phyloP scores from a whole-genome alignment of 2,113 vertebrate genomes.

The Arenaria interpres region DNA sequence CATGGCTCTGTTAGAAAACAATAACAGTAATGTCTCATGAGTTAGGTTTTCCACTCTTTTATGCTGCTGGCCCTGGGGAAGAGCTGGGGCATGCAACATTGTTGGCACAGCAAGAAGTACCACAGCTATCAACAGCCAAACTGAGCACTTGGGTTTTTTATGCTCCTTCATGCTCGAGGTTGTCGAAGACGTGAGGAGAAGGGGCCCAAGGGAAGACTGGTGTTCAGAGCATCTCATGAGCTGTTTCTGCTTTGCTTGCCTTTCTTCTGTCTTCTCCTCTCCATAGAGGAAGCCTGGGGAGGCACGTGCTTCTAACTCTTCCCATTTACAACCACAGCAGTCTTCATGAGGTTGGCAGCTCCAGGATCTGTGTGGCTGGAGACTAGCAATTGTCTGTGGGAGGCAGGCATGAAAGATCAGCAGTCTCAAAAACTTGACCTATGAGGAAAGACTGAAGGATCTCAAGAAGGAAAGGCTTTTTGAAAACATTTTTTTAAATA shows the following conservation, averaged over 20 bases:
- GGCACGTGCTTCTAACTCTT: not conserved
- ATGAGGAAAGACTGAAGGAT: not conserved
- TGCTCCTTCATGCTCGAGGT: not conserved
- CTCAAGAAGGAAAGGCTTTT: not conserved
- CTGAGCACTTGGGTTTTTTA: not conserved
- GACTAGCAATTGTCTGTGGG: not conserved
- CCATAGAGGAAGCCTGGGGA: not conserved
- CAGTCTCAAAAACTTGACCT: not conserved
- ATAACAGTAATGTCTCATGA: not conserved
- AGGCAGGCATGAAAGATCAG: not conserved
- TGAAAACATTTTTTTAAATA: not conserved
- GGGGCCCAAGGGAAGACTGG: not conserved
- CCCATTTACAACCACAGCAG: not conserved
- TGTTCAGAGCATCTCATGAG: not conserved
- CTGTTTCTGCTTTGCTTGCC: slow-evolving; percentile 5
- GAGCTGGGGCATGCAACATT: not conserved
- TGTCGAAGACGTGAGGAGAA: not conserved
- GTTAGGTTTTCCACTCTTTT: slow-evolving; percentile 14
- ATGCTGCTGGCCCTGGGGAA: not conserved
- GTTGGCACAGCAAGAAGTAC: not conserved
- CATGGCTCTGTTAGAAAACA: not conserved
- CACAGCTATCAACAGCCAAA: slow-evolving; percentile 2
- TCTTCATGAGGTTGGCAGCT: not conserved
- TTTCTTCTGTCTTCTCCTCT: not conserved
- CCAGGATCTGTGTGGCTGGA: not conserved